Evolutionary conservation across 2,113 vertebrate species (phyloP), one percentile per base, ranked within the genome.

Genomic region (Larimichthys crocea): DNA sequence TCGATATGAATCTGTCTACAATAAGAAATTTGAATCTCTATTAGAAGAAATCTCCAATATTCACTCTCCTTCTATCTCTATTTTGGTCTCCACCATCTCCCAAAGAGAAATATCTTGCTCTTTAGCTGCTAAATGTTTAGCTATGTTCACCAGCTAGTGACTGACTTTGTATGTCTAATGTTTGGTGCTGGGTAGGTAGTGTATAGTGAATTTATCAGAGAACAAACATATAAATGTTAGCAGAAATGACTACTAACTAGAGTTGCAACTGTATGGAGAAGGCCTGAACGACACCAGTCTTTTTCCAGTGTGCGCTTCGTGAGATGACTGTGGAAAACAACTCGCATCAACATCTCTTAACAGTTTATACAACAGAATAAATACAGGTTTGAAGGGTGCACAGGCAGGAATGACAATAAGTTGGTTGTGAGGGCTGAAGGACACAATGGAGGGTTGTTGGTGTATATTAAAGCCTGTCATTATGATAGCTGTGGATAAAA

Each of bases 361-460:
- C 50, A 67, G 65, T 84, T 77, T 74, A 78, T 79, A 76, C 60
- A 71, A 55, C 68, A 66, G 72, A 11, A 75, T 80, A 83, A 80
- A 79, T 74, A 66, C 49, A 74, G 65, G 53, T 69, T 9, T 83
- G 69, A 52, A 53, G 82, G 72, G 64, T 68, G 40, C 62, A 64
- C 52, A 53, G 80, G 64, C 65, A 67, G 26, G 31, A 57, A 76
- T 50, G 70, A 87, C 77, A 89, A 85, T 80, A 74, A 61, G 22
- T 50, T 66, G 67, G 66, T 80, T 86, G 82, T 85, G 71, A 82
- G 52, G 40, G 57, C 78, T 75, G 53, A 70, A 57, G 71, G 67
- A 86, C 87, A 92, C 82, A 91, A 84, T 81, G 83, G 55, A 31
- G 40, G 64, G 57, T 76, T 90, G 86, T 90, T 77, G 80, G 70